Base-by-base conservation (phyloP, 2,888 invertebrate genomes). In the Caenorhabditis afra region DNA sequence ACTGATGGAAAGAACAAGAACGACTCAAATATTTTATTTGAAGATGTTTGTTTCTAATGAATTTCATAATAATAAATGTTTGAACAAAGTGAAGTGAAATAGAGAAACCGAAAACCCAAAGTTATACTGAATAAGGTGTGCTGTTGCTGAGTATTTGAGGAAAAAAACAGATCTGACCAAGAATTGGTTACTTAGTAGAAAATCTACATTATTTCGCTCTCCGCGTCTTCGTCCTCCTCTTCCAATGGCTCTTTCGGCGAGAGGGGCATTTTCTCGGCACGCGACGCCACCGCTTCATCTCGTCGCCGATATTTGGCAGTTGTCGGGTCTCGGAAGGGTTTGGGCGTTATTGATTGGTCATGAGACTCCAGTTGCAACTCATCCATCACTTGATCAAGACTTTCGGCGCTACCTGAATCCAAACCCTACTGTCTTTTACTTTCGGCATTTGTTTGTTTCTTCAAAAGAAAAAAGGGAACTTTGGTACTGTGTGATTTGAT, bases 301-400 rank as follows among this genome's bases (percentile, higher is more conserved):
- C 61, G 35, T 61, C 23, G 57, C 50, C 45, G 44, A 35, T 41
- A 50, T 23, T 49, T 62, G 16, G 53, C 10, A 4, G 62, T 35
- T 20, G 29, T 20, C 20, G 71, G 66, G 39, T 71, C 59, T 67
- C 61, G 59, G 52, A 71, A 67, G 1, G 79, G 79, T 39, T 73
- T 79, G 0, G 79, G 79, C 5, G 79, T 79, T 35, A 67, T 58
- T 8, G 73, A 41, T 23, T 66, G 79, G 23, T 78, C 67, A 10
- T 58, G 50, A 0, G 41, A 41, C n/a, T 73, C 73, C 20, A 79
- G 22, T 59, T 79, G 67, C 44, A 79, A 57, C 58, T 79, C 79
- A 41, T 79, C 79, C 62, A 79, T 62, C 57, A 64, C 67, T 68
- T 79, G 79, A 73, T 79, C 79, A 16, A 79, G 62, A 35, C 73